Percentiles rank a stretch among this genome's conserved stretches.
These are phyloP conservation scores for Orchesella flavescens DNA, from an alignment of 2,888 invertebrate species.

Conservation along the genomic window DNA sequence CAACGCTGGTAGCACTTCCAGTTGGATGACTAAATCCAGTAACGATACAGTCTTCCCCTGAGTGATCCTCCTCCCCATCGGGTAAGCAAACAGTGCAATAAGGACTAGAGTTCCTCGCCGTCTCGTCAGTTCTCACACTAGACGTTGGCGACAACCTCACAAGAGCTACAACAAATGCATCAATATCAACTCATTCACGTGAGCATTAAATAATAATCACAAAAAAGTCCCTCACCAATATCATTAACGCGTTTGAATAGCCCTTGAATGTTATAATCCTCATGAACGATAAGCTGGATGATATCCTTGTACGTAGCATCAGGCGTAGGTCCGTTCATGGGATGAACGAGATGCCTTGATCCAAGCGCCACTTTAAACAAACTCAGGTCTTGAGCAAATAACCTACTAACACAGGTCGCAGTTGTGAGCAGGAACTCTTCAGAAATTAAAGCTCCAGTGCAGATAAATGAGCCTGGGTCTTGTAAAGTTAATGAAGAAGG, in stretches of 20 bases:
- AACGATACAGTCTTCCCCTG: slow-evolving; percentile 68
- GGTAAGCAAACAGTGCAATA: slow-evolving; percentile 63
- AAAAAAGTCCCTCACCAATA: slow-evolving; percentile 60
- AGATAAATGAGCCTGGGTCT: slow-evolving; percentile 70
- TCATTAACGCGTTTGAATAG: slow-evolving; percentile 64
- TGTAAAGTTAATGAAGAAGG: slow-evolving; percentile 46
- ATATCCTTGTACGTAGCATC: slow-evolving; percentile 68
- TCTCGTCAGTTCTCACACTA: slow-evolving; percentile 46
- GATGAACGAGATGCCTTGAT: slow-evolving; percentile 54
- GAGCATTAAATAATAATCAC: background rate
- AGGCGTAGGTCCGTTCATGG: slow-evolving; percentile 64
- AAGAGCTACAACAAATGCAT: slow-evolving; percentile 49
- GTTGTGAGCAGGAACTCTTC: slow-evolving; percentile 65
- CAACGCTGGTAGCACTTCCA: slow-evolving; percentile 4
- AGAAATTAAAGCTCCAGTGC: slow-evolving; percentile 63
- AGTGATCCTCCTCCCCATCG: slow-evolving; percentile 52
- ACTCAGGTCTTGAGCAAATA: slow-evolving; percentile 68
- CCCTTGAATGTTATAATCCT: slow-evolving; percentile 68
- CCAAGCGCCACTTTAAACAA: slow-evolving; percentile 67
- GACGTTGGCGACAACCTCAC: slow-evolving; percentile 55
- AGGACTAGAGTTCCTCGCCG: background rate
- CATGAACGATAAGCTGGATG: slow-evolving; percentile 67
- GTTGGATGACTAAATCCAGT: slow-evolving; percentile 70
- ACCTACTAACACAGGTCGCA: slow-evolving; percentile 68
- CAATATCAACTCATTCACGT: no score